Evolutionary conservation across 2,888 invertebrate species (phyloP), one percentile per base, ranked within the genome.

Genomic region (Dolichopus griseipennis): DNA sequence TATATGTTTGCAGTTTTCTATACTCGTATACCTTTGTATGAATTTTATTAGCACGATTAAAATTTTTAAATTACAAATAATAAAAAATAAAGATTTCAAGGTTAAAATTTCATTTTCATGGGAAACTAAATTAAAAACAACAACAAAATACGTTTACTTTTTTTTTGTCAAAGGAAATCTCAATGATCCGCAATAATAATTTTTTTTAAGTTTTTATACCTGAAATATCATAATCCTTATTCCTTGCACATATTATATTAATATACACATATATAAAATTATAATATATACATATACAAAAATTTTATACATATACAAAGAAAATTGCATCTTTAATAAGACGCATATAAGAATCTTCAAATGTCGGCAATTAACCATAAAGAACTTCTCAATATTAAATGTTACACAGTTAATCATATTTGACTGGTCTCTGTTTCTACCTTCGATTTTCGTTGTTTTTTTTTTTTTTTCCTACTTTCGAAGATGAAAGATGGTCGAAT

Each of bases 341-440:
- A 37, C 12, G 8, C 37, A 37, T 37, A 37, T 7, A 52, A 12
- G 9, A 5, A 52, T 52, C 18, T 52, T 15, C 52, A 52, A 52
- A 52, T 52, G 52, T 52, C 52, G 52, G 52, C 52, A 52, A 52
- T 52, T 52, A 52, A 12, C 52, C 52, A 52, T 52, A 52, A 52
- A 52, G 52, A 52, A 52, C 52, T 52, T 18, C 52, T 52, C 52
- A 12, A 52, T 52, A 52, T 52, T 52, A 52, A 27, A 52, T 52
- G 52, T 52, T 52, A 52, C 52, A 52, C 52, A 52, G 52, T 52
- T 52, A 52, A 52, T 52, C 52, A 52, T 52, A 52, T 52, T 52
- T 52, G 52, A 52, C 52, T 52, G 52, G 52, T 52, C 52, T n/a
- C 52, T 15, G 8, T 52, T 52, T 52, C 52, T n/a, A 52, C 52